Conservation (phyloP, 2,888 invertebrate genomes). For the Ormyrus rosae region DNA sequence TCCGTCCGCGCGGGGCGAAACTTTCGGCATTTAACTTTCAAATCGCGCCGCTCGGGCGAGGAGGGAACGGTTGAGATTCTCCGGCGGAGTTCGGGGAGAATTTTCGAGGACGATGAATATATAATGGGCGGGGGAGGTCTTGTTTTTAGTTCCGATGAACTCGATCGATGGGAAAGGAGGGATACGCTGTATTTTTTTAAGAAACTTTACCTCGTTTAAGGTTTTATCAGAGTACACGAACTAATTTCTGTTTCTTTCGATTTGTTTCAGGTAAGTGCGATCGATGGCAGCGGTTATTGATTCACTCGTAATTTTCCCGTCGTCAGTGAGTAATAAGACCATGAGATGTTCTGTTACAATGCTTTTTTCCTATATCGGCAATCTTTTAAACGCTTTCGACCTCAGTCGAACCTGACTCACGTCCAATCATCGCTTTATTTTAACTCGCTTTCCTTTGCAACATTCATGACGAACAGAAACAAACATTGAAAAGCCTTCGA, state of each 20-base stretch:
- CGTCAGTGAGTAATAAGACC: slow-evolving; percentile 11
- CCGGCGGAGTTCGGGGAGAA: no score
- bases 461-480: no score
- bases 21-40: slow-evolving; percentile 37
- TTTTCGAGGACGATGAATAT: no score
- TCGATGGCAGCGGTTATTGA: background rate
- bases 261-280: slow-evolving; percentile 44
- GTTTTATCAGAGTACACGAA: background rate
- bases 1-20: background rate
- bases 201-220: no score
- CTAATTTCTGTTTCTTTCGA: slow-evolving; percentile 20
- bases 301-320: background rate
- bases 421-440: no score
- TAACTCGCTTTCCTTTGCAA: no score
- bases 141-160: no score
- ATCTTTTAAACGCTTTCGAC: background rate
- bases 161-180: no score
- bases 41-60: background rate
- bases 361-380: no score
- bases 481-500: no score
- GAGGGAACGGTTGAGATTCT: no score
- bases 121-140: no score
- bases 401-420: background rate
- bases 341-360: background rate
- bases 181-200: background rate